Conservation (phyloP, 2,888 invertebrate genomes). For the Cephus rjabovi region DNA sequence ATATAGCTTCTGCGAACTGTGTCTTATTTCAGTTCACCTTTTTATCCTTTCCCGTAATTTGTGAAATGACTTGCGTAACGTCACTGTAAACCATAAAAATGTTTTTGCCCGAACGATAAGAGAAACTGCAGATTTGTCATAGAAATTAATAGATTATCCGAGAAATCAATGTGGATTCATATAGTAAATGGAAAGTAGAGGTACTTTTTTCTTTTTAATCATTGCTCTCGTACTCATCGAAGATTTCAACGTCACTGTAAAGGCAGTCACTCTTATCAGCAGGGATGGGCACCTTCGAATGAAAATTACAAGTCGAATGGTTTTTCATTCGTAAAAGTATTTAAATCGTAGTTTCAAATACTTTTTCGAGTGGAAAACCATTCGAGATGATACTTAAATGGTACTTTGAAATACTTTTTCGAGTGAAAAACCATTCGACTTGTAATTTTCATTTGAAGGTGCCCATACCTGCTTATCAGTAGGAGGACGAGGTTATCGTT, state of each 20-base stretch:
- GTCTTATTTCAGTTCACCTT: background rate
- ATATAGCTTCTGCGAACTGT: background rate
- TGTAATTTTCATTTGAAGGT: too few species aligned
- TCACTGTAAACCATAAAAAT: background rate
- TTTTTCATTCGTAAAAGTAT: too few species aligned
- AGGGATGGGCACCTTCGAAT: too few species aligned
- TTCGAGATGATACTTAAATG: too few species aligned
- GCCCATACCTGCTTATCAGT: too few species aligned
- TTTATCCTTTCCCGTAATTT: background rate
- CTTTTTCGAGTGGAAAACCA: too few species aligned
- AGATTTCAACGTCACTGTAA: background rate
- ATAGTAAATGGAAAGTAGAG: background rate
- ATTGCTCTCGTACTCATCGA: background rate
- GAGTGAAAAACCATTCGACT: too few species aligned
- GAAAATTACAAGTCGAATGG: too few species aligned
- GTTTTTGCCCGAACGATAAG: background rate
- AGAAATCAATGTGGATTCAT: background rate
- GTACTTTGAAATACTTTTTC: too few species aligned
- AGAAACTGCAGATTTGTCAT: background rate
- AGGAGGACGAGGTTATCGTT: background rate
- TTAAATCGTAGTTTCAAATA: too few species aligned
- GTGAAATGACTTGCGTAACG: background rate
- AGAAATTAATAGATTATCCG: background rate
- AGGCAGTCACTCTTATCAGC: background rate
- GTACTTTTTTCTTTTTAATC: background rate